Percentiles rank a stretch among this genome's conserved stretches.
These are phyloP conservation scores for Eurytemora carolleeae DNA, from an alignment of 1,140 invertebrate species.

Conservation along the genomic window DNA sequence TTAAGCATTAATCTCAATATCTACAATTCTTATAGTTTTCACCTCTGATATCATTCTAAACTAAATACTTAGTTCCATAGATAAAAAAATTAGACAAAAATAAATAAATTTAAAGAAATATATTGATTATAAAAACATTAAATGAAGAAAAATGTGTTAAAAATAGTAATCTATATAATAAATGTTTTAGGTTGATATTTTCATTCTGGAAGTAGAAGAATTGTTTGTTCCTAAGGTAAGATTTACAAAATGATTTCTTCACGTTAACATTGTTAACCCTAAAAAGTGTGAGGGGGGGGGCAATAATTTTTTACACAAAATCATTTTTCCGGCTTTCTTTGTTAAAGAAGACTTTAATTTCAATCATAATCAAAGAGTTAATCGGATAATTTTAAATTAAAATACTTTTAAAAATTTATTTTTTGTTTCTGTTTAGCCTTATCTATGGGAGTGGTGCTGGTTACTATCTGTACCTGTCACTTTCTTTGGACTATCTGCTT, in stretches of 20 bases:
- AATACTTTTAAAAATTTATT: background rate
- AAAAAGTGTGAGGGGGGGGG: constrained; percentile 89
- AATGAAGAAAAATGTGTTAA: too few relatives aligned
- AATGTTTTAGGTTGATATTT: constrained; percentile 76
- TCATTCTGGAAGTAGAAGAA: constrained; percentile 80
- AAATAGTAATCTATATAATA: too few relatives aligned
- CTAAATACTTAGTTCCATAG: too few relatives aligned
- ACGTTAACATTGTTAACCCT: constrained; percentile 42
- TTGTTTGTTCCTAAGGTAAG: constrained; percentile 66
- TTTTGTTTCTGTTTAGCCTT: constrained; percentile 6
- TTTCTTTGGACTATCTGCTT: constrained; percentile 17
- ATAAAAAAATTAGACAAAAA: too few relatives aligned
- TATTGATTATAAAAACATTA: too few relatives aligned
- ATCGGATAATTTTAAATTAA: background rate
- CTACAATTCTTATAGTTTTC: too few relatives aligned
- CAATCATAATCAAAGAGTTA: background rate
- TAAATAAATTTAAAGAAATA: too few relatives aligned
- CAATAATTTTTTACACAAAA: constrained; percentile 59
- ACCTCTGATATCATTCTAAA: too few relatives aligned
- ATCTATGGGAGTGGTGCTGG: constrained; percentile 4
- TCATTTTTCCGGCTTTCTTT: constrained; percentile 62
- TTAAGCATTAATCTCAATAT: too few relatives aligned
- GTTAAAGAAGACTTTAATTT: constrained; percentile 34
- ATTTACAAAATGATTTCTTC: background rate
- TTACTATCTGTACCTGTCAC: background rate